A percentile compares a stretch with the other conserved stretches of the same genome.
phyloP scores from a whole-genome alignment of 2,888 invertebrate species.

The Noctua pronuba region DNA sequence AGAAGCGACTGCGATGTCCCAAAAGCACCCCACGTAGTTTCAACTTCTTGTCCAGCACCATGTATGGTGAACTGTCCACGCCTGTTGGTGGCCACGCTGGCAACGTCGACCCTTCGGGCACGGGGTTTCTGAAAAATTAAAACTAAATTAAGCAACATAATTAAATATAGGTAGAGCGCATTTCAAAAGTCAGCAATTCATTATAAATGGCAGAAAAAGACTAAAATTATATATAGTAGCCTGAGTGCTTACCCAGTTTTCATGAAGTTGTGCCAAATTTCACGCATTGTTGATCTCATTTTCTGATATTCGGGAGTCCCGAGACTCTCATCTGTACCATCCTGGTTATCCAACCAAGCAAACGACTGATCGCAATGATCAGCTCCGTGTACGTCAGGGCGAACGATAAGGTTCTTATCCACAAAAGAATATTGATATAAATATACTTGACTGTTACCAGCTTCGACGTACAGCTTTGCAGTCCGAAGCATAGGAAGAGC shows the following conservation, averaged over 20 bases:
- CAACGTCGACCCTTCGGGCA: constrained; percentile 64
- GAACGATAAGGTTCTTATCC: constrained; percentile 66
- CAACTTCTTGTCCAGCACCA: constrained; percentile 64
- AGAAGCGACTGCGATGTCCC: constrained; percentile 64
- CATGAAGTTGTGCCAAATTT: constrained; percentile 75
- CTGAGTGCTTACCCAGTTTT: constrained; percentile 70
- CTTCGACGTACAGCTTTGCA: constrained; percentile 68
- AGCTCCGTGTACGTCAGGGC: constrained; percentile 69
- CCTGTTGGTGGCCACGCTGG: constrained; percentile 68
- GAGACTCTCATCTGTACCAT: constrained; percentile 33
- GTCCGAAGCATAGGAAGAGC: constrained; percentile 67
- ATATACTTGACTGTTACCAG: constrained; percentile 74
- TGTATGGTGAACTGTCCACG: constrained; percentile 63
- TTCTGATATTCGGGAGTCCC: constrained; percentile 61
- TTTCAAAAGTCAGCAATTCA: too few relatives aligned
- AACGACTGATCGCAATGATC: constrained; percentile 71
- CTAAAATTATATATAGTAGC: not conserved
- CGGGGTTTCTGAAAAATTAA: constrained; percentile 67
- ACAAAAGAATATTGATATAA: constrained; percentile 77
- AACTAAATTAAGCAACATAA: not conserved
- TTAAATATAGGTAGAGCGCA: too few relatives aligned
- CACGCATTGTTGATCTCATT: constrained; percentile 63
- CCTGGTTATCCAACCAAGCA: constrained; percentile 61
- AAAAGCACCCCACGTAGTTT: constrained; percentile 62
- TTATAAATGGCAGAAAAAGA: not conserved